Evolutionary conservation across 2,888 invertebrate species (phyloP), one percentile per base, ranked within the genome.

Genomic region (Cheilosia vulpina): DNA sequence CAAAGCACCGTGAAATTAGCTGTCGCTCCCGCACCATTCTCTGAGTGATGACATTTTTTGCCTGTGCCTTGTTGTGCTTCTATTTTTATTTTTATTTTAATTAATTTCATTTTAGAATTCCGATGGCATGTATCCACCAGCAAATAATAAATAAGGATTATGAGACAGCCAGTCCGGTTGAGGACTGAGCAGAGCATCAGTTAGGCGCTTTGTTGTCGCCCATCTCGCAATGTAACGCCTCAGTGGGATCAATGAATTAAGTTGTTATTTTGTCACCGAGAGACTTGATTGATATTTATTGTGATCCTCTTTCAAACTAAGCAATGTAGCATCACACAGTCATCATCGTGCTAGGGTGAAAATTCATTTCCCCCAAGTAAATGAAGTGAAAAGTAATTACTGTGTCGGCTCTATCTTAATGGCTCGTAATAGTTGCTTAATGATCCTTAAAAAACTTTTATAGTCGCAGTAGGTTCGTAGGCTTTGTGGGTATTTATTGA

Each of bases 71-170:
- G 9, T 17, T 55, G 21, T n/a, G 17, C 47, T 24, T 24, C 52
- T 52, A 24, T 52, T 52, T 53, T 27, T 38, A 34, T 55, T 31
- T 63, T 31, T 58, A 52, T 66, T 78, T 69, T 63, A 75, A 79
- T 79, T 76, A 84, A 84, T 79, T 75, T 69, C 47, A 45, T 69
- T 66, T 73, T 73, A 69, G 69, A 81, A 79, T 84, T 75, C 80
- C 73, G 17, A 73, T 80, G 73, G 80, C 73, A 79, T 80, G 73
- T 73, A 60, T 73, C 62, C 53, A 73, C 80, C 66, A 73, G 73
- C 80, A 80, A 73, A 66, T 43, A 79, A 79, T 79, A 79, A 79
- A 79, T 72, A 79, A 79, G 79, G 79, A 79, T 79, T 79, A 79
- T 66, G 65, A 65, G 72, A 72, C 72, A 72, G 72, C 24, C 45